phyloP scores from a whole-genome alignment of 1,140 invertebrate genomes.

The Melipona quadrifasciata region DNA sequence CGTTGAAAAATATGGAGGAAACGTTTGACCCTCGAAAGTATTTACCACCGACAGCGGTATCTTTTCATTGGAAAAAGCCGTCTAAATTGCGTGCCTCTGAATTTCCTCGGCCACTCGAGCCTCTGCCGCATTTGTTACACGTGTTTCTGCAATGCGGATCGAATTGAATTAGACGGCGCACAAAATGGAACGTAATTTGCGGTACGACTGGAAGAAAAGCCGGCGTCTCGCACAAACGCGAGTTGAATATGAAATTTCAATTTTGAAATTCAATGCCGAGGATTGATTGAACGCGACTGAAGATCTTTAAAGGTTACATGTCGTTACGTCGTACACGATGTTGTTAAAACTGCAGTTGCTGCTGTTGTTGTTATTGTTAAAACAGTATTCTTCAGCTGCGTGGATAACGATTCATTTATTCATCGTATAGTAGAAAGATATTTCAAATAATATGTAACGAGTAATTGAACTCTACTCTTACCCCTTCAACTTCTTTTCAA shows the following conservation, averaged over 20 bases:
- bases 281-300: neutral
- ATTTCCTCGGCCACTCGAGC: neutral
- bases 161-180: neutral
- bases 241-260: neutral
- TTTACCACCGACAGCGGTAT: neutral
- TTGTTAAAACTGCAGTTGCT: neutral
- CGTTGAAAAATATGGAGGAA: neutral
- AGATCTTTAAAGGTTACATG: neutral
- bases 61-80: neutral
- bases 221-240: neutral
- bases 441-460: neutral
- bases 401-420: neutral
- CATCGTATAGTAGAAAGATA: neutral
- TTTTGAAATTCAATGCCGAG: neutral
- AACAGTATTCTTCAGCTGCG: neutral
- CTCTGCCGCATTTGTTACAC: neutral
- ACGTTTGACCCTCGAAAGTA: neutral
- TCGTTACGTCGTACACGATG: neutral
- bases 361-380: too few relatives aligned
- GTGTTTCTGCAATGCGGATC: neutral
- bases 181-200: neutral
- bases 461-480: neutral
- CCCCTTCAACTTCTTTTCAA: neutral
- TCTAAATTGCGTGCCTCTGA: neutral
- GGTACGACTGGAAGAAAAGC: neutral